Conservation (phyloP, 2,888 invertebrate species). For the Lordiphosa fenestrarum region DNA sequence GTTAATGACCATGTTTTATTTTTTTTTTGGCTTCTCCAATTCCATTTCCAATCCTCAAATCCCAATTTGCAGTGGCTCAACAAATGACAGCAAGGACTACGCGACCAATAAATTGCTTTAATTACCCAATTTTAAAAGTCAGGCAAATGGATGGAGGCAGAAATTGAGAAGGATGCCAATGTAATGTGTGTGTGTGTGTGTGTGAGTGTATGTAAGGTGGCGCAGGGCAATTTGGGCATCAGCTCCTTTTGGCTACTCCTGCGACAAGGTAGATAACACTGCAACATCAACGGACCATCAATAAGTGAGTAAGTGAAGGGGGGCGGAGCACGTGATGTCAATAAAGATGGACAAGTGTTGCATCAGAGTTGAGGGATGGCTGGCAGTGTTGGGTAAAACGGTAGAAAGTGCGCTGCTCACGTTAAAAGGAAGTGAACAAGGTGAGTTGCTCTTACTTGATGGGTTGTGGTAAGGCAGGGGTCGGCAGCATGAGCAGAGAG, state of each 20-base stretch:
- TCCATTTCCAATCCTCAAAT: constrained; percentile 15
- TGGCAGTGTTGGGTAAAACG: neutral
- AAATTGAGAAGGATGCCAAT: constrained; percentile 42
- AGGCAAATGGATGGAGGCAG: constrained; percentile 5
- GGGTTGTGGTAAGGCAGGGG: too few relatives aligned
- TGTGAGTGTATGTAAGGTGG: constrained; percentile 29
- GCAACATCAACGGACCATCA: constrained; percentile 70
- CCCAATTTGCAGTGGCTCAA: constrained; percentile 16
- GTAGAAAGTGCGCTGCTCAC: neutral
- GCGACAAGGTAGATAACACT: constrained; percentile 71
- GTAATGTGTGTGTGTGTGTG: constrained; percentile 61
- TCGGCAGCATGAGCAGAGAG: too few relatives aligned
- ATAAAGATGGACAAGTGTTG: constrained; percentile 16
- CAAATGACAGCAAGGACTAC: constrained; percentile 18
- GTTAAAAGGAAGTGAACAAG: too few relatives aligned
- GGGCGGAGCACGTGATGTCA: constrained; percentile 9
- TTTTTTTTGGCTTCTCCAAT: neutral
- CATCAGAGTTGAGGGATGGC: neutral
- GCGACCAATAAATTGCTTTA: constrained; percentile 74
- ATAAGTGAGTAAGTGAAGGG: constrained; percentile 41
- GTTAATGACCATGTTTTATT: constrained; percentile 49
- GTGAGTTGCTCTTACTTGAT: too few relatives aligned
- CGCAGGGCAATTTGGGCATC: constrained; percentile 47
- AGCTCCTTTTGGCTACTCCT: constrained; percentile 29
- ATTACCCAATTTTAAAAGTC: constrained; percentile 71